Evolutionary conservation across 2,797 vertebrate genomes (phyloP), one percentile per base, ranked within the genome.

Genomic region (Delichon dasypus): DNA sequence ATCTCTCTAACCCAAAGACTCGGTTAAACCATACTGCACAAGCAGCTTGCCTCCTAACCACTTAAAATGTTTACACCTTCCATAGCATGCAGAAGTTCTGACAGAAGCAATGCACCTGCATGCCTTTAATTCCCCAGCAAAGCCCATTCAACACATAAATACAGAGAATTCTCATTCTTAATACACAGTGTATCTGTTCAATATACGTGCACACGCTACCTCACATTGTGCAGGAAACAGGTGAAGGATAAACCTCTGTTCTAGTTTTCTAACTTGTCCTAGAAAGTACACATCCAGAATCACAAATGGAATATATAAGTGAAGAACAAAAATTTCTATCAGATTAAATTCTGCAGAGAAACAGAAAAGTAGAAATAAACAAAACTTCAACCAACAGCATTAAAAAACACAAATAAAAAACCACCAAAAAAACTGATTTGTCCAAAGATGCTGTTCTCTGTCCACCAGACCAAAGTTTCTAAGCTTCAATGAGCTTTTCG

Each of bases 11-110:
- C 27, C 40, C 55, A 82, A 86, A 81, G 64, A 62, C 36, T 61
- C 15, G 6, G 48, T 40, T 60, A 74, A 80, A 74, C 5, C 6
- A 18, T 6, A 34, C 17, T 47, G 54, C 34, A 42, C 0, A 0
- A 75, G 27, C n/a, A 61, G 38, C 62, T 87, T 72, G 12, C 25
- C 36, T 27, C 51, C 42, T 20, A 13, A 54, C 34, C 0, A 2
- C 21, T 81, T 50, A 25, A 50, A 77, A 79, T 11, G 15, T 36
- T 68, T 40, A 85, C 21, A 44, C 19, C 22, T 92, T 75, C 42
- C 54, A 65, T 11, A 87, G 67, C 34, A 57, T 2, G 30, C n/a
- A 89, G 38, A 72, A 86, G 19, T 38, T 67, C 48, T 77, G 71
- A 50, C 3, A 26, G 51, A 20, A 87, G 40, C 61, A 75, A 72